A percentile compares a stretch with the other conserved stretches of the same genome.
Conservation (phyloP, 1,140 invertebrate species). For the Andrena cerasifolii region DNA sequence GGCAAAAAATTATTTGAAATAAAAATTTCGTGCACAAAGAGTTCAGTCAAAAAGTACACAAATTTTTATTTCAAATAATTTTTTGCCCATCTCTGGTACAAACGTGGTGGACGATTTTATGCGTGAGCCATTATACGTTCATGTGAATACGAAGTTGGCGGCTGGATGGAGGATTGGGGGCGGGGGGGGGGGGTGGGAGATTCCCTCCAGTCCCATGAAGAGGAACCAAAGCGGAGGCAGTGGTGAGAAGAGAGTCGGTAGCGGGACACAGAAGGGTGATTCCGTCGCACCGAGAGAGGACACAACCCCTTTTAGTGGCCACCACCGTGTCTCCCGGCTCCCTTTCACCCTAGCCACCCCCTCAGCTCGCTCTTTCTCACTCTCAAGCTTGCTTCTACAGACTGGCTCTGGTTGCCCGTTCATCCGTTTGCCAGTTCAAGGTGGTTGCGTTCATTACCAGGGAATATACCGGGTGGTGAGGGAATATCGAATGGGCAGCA, state of each 20-base stretch:
- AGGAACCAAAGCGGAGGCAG: conserved; percentile 72
- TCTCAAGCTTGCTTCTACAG: conserved; percentile 49
- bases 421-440: conserved; percentile 81
- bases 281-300: conserved; percentile 75
- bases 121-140: background rate
- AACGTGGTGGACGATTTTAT: no score
- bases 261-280: conserved; percentile 74
- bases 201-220: conserved; percentile 64
- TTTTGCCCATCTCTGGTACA: no score
- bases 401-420: conserved; percentile 72
- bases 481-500: conserved; percentile 17
- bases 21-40: no score
- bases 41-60: no score
- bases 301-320: conserved; percentile 78
- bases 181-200: conserved; percentile 43
- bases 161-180: conserved; percentile 26
- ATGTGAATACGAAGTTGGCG: conserved; percentile 42
- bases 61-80: no score
- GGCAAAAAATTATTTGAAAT: no score
- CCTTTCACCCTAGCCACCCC: conserved; percentile 40
- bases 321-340: conserved; percentile 52
- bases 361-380: conserved; percentile 9
- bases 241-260: conserved; percentile 61
- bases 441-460: conserved; percentile 81
- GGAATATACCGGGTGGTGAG: conserved; percentile 61